Evolutionary conservation across 2,888 invertebrate genomes (phyloP), one percentile per base, ranked within the genome.

Genomic region (Dasysyrphus albostriatus): DNA sequence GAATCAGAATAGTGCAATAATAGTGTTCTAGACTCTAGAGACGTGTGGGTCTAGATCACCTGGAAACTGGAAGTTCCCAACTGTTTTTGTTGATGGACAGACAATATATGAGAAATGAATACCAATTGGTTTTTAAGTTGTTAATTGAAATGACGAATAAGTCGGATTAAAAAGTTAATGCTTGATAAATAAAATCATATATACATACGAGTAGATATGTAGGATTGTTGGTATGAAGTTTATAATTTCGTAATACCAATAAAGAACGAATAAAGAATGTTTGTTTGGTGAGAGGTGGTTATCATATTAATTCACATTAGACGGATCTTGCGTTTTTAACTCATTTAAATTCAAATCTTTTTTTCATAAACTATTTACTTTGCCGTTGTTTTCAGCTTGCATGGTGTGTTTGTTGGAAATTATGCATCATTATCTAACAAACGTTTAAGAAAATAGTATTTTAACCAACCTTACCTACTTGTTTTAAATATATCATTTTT

Each of bases 51-150:
- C 63, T 61, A 24, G 63, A 44, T 70, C 69, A 76, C 76, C 44
- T 76, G 72, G 70, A 77, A 82, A 49, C 37, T 76, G 72, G 76
- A 82, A 82, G 58, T 73, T 67, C 72, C 72, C 76, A 77, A 49
- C 67, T 49, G 37, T 14, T 29, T 24, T 32, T 29, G 44, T 37
- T 29, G 56, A 61, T 32, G 6, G 32, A 56, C 44, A 44, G 51
- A 54, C 42, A 63, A 10, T 61, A 10, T 61, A 39, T 69, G 61
- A n/a, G 34, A 24, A 51, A 29, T 56, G 61, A 47, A 61, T 81
- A 29, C 12, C 32, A 69, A 32, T 39, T 4, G 58, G 2, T 12
- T 39, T 24, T 7, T 19, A 14, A 56, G 12, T 51, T 51, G 24
- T 51, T 12, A 29, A 29, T 24, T 51, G 29, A 49, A 59, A 6